A percentile compares a stretch with the other conserved stretches of the same genome.
phyloP scores from a whole-genome alignment of 2,113 vertebrate species.

The Herpetotheres cachinnans region DNA sequence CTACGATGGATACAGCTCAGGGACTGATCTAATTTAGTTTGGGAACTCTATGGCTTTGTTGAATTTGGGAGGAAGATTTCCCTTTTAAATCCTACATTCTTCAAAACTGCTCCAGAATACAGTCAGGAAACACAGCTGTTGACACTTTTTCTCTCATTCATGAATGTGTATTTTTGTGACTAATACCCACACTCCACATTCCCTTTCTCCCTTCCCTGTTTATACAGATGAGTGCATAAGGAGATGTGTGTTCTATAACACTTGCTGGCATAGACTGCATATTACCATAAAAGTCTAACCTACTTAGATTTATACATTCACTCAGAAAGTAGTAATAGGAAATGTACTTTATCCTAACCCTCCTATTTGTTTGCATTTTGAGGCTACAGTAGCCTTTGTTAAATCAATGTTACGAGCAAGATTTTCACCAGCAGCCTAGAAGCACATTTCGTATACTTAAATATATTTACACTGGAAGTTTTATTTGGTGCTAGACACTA shows the following conservation, averaged over 20 bases:
- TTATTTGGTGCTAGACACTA: background rate
- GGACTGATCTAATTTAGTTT: background rate
- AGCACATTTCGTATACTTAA: background rate
- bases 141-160: background rate
- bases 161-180: background rate
- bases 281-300: background rate
- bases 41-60: background rate
- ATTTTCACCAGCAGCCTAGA: background rate
- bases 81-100: background rate
- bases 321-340: background rate
- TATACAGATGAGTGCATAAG: background rate
- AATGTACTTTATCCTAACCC: background rate
- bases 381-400: background rate
- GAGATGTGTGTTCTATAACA: background rate
- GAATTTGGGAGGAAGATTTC: background rate
- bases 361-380: conserved; percentile 1
- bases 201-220: background rate
- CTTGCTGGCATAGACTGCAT: background rate
- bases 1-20: rapidly evolving
- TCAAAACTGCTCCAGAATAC: background rate
- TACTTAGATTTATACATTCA: background rate
- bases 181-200: background rate
- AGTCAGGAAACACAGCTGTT: background rate
- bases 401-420: background rate
- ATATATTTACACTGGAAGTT: background rate